Conservation (phyloP, 2,797 vertebrate genomes). For the Lycodopsis pacificus region DNA sequence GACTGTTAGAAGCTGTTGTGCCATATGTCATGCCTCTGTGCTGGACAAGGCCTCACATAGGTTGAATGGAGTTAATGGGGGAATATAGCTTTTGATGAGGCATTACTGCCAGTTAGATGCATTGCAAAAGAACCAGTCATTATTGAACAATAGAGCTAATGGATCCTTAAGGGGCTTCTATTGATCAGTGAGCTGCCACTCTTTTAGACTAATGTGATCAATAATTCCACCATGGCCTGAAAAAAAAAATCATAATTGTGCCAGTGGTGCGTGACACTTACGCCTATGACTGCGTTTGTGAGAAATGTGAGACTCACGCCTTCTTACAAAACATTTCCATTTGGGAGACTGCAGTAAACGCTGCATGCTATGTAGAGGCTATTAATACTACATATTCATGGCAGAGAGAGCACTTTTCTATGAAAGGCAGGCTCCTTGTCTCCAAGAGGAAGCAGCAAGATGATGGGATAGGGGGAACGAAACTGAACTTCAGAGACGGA, state of each 20-base stretch:
- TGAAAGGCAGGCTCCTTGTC: conserved; percentile 48
- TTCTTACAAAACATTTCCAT: conserved; percentile 68
- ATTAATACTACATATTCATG: conserved; percentile 63
- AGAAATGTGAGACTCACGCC: conserved; percentile 56
- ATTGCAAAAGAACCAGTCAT: conserved; percentile 54
- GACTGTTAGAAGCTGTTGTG: conserved; percentile 16
- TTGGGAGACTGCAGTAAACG: conserved; percentile 51
- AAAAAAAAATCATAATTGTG: conserved; percentile 51
- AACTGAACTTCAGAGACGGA: conserved; percentile 48
- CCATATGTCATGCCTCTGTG: conserved; percentile 34
- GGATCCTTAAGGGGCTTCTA: conserved; percentile 64
- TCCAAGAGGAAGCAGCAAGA: conserved; percentile 48
- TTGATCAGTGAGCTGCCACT: conserved; percentile 69
- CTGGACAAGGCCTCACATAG: conserved; percentile 11
- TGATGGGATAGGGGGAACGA: conserved; percentile 45
- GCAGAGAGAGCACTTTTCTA: conserved; percentile 54
- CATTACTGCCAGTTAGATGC: conserved; percentile 62
- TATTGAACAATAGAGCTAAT: conserved; percentile 69
- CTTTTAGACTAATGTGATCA: conserved; percentile 63
- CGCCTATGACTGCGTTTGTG: conserved; percentile 39
- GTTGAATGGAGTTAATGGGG: conserved; percentile 35
- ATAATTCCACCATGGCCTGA: conserved; percentile 62
- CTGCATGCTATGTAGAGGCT: conserved; percentile 49
- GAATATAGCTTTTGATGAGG: conserved; percentile 44
- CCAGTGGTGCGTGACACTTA: conserved; percentile 38